These are phyloP conservation scores for Lytechinus pictus DNA, from an alignment of 35 echinoderm and acorn worm species.

Conservation along the genomic window DNA sequence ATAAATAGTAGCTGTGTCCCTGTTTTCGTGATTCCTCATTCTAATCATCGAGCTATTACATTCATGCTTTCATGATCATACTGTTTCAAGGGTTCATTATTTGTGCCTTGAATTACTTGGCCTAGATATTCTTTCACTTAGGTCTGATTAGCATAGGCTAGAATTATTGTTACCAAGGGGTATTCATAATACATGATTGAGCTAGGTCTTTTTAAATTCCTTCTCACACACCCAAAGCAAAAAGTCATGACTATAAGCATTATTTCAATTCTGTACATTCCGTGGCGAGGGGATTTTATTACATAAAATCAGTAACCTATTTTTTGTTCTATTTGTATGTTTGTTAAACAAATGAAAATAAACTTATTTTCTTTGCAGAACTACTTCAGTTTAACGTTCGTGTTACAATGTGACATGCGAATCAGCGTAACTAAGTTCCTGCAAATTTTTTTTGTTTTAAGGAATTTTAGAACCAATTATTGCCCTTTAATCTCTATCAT, in stretches of 20 bases:
- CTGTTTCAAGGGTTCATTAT: background rate
- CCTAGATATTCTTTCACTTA: background rate
- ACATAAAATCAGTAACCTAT: too few relatives aligned
- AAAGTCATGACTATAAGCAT: background rate
- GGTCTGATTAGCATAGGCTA: background rate
- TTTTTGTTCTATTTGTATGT: too few relatives aligned
- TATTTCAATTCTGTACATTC: background rate
- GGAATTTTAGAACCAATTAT: background rate
- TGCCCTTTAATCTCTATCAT: background rate
- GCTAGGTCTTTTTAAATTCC: background rate
- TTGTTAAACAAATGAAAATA: too few relatives aligned
- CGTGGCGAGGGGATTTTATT: background rate
- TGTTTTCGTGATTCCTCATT: too few relatives aligned
- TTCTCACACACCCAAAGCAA: background rate
- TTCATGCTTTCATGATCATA: background rate
- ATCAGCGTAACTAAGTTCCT: background rate
- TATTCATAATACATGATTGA: background rate
- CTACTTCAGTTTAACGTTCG: too few relatives aligned
- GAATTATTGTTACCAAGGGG: background rate
- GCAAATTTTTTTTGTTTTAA: background rate
- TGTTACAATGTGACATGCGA: too few relatives aligned
- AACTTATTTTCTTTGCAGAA: too few relatives aligned
- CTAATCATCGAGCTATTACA: background rate
- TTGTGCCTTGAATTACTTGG: slow-evolving; percentile 27
- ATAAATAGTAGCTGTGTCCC: too few relatives aligned